Conservation (phyloP, 2,888 invertebrate species). For the Lycocerus yunnanus region DNA sequence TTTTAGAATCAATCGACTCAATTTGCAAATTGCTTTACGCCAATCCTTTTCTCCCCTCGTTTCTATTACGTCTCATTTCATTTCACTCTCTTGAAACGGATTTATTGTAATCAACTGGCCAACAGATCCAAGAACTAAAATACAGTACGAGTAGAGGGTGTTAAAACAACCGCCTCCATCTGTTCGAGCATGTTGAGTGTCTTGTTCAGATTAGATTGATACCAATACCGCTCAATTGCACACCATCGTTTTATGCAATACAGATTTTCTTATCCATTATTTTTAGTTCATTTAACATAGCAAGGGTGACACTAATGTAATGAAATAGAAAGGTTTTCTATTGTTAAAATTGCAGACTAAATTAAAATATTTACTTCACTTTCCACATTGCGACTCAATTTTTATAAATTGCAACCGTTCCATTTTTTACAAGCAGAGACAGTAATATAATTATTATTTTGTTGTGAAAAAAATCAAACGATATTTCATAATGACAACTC, state of each 20-base stretch:
- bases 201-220: constrained; percentile 47
- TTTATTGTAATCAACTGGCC: constrained; percentile 44
- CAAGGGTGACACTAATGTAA: background rate
- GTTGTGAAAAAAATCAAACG: background rate
- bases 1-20: constrained; percentile 44
- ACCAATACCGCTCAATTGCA: constrained; percentile 44
- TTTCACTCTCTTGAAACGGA: constrained; percentile 41
- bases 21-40: constrained; percentile 49
- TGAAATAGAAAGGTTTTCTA: background rate
- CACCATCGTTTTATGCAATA: constrained; percentile 39
- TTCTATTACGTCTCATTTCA: constrained; percentile 45
- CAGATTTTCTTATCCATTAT: constrained; percentile 37
- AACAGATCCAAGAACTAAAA: constrained; percentile 41
- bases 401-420: background rate
- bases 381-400: background rate
- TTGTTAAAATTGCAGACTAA: background rate
- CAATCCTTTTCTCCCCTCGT: constrained; percentile 26
- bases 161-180: constrained; percentile 45
- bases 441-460: background rate
- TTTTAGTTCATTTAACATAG: constrained; percentile 32
- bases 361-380: background rate
- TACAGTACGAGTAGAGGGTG: constrained; percentile 36
- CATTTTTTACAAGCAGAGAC: background rate
- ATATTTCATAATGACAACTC: too few relatives aligned
- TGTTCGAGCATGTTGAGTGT: constrained; percentile 42